Base-by-base conservation (phyloP, 2,888 invertebrate species). In the Podotricha telesiphe region DNA sequence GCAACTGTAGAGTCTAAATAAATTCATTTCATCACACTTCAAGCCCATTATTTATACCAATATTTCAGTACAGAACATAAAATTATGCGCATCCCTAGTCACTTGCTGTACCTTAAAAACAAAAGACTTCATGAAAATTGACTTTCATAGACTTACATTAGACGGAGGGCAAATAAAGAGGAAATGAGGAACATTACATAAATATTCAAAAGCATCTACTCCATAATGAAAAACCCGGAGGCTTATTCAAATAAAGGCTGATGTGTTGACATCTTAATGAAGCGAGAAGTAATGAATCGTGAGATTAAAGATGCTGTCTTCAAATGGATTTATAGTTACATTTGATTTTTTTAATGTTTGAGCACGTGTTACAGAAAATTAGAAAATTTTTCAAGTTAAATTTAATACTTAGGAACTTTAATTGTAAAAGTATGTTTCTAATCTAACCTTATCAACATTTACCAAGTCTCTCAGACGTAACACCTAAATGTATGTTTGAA, bases 191-290 rank as follows among this genome's bases (percentile, higher is more conserved):
- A 77, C 76, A 77, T 73, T 73, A 75, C 78, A 86, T 88, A 85
- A 84, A 86, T 86, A 87, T 88, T 84, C 85, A 87, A 76, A 77
- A 78, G 80, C 79, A 78, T 84, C 80, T 75, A 76, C 80, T 77
- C 73, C 71, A 78, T 85, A 85, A 87, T 85, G 86, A 87, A 88
- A 87, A 86, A 83, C 78, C 80, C 68, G 73, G 76, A 75, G 79
- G 77, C 77, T 78, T 82, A 84, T 86, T 83, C 80, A 83, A 84
- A 87, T 59, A 59, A 11, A 59, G 59, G 72, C 69, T 76, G 79
- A 78, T 74, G 77, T 73, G 75, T 81, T 76, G 73, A 68, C 74
- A 70, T 73, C 70, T 76, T 78, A 79, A 81, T 78, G 79, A 78
- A 55, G 71, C 74, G 72, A 73, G 70, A 65, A 65, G 70, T 80